Evolutionary conservation across 1,140 invertebrate genomes (phyloP).

Genomic region (Odontomachus brunneus): DNA sequence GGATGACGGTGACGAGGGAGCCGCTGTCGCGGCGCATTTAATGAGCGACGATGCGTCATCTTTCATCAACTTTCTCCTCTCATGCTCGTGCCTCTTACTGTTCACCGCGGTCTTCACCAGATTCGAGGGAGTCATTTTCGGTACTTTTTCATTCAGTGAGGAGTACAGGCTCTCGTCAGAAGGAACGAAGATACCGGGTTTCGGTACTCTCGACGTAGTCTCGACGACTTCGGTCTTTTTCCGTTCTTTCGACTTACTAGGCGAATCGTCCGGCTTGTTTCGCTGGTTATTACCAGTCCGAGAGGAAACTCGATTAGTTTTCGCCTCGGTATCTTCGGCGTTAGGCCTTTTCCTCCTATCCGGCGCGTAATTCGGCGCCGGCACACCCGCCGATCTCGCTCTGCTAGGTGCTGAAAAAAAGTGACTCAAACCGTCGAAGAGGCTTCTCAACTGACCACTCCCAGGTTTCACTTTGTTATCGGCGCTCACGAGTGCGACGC

Average conservation of each 20-base stretch:
- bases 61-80: conserved; percentile 80
- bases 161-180: conserved; percentile 74
- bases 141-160: conserved; percentile 71
- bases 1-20: conserved; percentile 3
- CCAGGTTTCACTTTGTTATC: conserved; percentile 84
- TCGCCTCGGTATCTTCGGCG: conserved; percentile 68
- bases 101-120: conserved; percentile 89
- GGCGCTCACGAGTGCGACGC: conserved; percentile 26
- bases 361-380: conserved; percentile 85
- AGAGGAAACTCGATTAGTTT: conserved; percentile 46
- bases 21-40: conserved; percentile 67
- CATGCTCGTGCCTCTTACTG: conserved; percentile 87
- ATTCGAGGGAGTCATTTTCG: conserved; percentile 87
- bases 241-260: conserved; percentile 59
- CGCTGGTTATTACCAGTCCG: conserved; percentile 13
- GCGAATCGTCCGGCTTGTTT: conserved; percentile 48
- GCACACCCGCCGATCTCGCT: conserved; percentile 84
- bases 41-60: conserved; percentile 79
- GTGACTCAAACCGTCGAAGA: conserved; percentile 94
- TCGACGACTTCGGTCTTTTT: conserved; percentile 37
- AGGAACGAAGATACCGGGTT: conserved; percentile 79
- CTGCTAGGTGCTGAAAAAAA: conserved; percentile 90
- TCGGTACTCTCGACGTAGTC: conserved; percentile 69
- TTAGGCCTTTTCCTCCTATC: conserved; percentile 82
- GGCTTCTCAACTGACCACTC: conserved; percentile 89